Evolutionary conservation across 2,113 vertebrate genomes (phyloP).

Genomic region (Onychorhynchus coronatus): DNA sequence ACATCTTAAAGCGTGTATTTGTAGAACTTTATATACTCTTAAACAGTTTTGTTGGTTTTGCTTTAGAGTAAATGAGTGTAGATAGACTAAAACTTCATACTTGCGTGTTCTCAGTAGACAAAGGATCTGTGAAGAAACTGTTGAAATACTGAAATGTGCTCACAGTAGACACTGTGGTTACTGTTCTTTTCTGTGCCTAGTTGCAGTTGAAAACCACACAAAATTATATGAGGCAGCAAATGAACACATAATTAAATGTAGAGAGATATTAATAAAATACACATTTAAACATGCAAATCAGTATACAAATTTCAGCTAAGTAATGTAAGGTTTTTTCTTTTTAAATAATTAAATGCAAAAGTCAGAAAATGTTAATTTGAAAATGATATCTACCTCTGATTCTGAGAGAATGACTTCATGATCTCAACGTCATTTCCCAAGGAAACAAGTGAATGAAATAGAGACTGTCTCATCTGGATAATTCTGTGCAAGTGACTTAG

Average conservation of each 20-base stretch:
- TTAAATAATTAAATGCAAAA: slow-evolving; percentile 32
- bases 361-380: slow-evolving; percentile 48
- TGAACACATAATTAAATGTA: not conserved
- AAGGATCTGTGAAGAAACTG: slow-evolving; percentile 6
- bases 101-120: not conserved
- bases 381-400: slow-evolving; percentile 20
- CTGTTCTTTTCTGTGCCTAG: slow-evolving; percentile 7
- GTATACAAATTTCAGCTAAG: not conserved
- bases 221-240: slow-evolving; percentile 3
- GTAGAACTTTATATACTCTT: not conserved
- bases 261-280: not conserved
- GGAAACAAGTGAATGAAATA: not conserved
- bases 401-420: slow-evolving; percentile 14
- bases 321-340: not conserved
- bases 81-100: not conserved
- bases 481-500: slow-evolving; percentile 3
- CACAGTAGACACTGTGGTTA: not conserved
- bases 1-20: not conserved
- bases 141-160: slow-evolving; percentile 20
- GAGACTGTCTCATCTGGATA: not conserved
- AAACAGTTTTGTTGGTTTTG: not conserved
- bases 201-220: not conserved
- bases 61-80: not conserved
- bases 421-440: not conserved
- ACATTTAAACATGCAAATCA: not conserved